Conservation (phyloP, 2,113 vertebrate species). For the Lota lota region DNA sequence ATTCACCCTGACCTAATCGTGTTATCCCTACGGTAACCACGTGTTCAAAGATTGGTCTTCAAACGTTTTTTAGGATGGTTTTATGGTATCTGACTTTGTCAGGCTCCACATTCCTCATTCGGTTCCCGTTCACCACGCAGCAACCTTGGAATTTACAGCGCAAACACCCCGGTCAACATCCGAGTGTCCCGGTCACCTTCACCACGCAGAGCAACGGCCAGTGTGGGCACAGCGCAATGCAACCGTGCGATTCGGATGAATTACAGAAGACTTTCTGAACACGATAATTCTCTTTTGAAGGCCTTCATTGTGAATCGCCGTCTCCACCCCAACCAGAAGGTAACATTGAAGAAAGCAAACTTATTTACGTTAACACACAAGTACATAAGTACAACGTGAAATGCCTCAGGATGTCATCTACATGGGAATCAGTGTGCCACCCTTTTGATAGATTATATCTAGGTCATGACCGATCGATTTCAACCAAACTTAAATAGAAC, state of each 20-base stretch:
- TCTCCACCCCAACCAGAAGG: too few species aligned
- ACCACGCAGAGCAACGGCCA: too few species aligned
- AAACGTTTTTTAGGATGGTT: constrained; percentile 43
- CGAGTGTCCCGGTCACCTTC: constrained; percentile 49
- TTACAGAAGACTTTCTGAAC: too few species aligned
- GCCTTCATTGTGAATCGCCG: too few species aligned
- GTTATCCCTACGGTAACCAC: constrained; percentile 30
- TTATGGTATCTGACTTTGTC: constrained; percentile 53
- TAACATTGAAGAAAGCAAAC: too few species aligned
- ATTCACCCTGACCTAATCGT: constrained; percentile 14
- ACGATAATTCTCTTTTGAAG: too few species aligned
- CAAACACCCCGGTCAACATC: constrained; percentile 58
- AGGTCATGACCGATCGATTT: too few species aligned
- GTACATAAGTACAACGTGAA: too few species aligned
- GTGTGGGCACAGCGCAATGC: too few species aligned
- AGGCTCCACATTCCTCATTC: constrained; percentile 47
- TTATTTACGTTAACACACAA: too few species aligned
- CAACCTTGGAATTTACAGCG: constrained; percentile 62
- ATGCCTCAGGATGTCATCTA: constrained; percentile 34
- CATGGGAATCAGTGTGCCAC: constrained; percentile 2
- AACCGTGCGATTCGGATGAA: too few species aligned
- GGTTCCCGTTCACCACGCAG: constrained; percentile 44
- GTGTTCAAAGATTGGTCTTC: constrained; percentile 33
- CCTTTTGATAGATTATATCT: constrained; percentile 26
- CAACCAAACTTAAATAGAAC: too few species aligned